These are phyloP conservation scores for Parasteatoda lunata DNA, from an alignment of 2,888 invertebrate genomes.

Conservation along the genomic window DNA sequence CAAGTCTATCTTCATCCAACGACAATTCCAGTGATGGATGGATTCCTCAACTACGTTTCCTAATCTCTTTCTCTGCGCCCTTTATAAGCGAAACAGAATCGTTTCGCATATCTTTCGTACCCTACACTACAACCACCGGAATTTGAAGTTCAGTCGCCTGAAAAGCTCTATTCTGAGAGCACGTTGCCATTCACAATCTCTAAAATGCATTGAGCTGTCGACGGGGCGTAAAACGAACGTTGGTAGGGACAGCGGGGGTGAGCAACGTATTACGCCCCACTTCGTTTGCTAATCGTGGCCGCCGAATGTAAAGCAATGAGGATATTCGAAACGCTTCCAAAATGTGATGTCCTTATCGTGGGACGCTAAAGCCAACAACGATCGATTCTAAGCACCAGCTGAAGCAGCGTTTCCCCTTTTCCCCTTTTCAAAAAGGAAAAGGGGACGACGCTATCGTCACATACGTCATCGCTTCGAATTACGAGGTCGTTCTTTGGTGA, in stretches of 20 bases:
- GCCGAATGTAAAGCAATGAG: conserved; percentile 36
- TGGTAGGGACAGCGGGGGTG: neutral
- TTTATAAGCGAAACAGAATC: conserved; percentile 24
- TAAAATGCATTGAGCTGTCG: conserved; percentile 19
- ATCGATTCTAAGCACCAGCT: conserved; percentile 5
- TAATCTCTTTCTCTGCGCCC: conserved; percentile 24
- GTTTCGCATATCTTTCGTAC: conserved; percentile 22
- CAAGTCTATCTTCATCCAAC: too few relatives aligned
- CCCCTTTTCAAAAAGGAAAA: neutral
- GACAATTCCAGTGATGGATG: neutral
- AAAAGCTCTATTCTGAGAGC: conserved; percentile 14
- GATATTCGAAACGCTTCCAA: conserved; percentile 1
- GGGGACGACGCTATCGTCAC: neutral
- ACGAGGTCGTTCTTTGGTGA: conserved; percentile 23
- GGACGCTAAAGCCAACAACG: conserved; percentile 14
- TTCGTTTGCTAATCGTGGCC: conserved; percentile 47
- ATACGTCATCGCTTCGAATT: conserved; percentile 20
- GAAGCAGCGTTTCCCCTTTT: neutral
- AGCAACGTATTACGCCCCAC: conserved; percentile 33
- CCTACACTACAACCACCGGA: neutral
- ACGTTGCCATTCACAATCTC: conserved; percentile 38
- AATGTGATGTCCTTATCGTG: conserved; percentile 19
- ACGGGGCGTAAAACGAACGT: conserved; percentile 14
- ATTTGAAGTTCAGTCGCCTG: conserved; percentile 12
- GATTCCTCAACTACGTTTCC: conserved; percentile 7